phyloP scores from a whole-genome alignment of 2,113 vertebrate genomes.

The Syngnathus scovelli region DNA sequence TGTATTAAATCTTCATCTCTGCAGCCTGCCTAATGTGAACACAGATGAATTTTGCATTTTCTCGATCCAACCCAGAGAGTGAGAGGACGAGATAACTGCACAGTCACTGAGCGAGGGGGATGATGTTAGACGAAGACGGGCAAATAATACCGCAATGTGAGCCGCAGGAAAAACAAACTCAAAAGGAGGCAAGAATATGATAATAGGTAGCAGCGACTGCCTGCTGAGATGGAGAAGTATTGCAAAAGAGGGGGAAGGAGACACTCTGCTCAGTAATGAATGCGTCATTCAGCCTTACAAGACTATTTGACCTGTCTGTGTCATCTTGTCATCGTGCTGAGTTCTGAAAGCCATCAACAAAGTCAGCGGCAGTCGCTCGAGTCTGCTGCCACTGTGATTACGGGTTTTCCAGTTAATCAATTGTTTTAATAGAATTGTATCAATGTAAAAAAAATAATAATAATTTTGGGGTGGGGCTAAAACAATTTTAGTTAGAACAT shows the following conservation, averaged over 20 bases:
- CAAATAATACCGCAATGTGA: slow-evolving; percentile 23
- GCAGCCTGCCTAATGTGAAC: slow-evolving; percentile 60
- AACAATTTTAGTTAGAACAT: no score
- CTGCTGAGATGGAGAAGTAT: slow-evolving; percentile 34
- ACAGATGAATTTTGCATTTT: slow-evolving; percentile 60
- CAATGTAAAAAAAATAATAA: no score
- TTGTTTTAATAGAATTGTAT: neutral
- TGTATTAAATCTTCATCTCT: slow-evolving; percentile 73
- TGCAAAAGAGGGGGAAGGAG: slow-evolving; percentile 8
- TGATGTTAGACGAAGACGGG: slow-evolving; percentile 13
- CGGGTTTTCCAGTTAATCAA: neutral
- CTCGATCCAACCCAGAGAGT: slow-evolving; percentile 26
- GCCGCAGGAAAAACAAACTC: slow-evolving; percentile 31
- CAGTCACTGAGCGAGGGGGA: slow-evolving; percentile 39
- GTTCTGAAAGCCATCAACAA: slow-evolving; percentile 17
- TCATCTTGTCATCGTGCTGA: slow-evolving; percentile 31
- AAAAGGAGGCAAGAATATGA: slow-evolving; percentile 24
- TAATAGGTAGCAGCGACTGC: slow-evolving; percentile 23
- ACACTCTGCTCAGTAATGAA: slow-evolving; percentile 2
- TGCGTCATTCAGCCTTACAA: slow-evolving; percentile 28
- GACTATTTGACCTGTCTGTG: slow-evolving; percentile 24
- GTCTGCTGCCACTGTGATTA: neutral
- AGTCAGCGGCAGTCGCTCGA: slow-evolving; percentile 13
- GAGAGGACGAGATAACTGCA: slow-evolving; percentile 28
- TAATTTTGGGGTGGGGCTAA: no score